Evolutionary conservation across 2,113 vertebrate genomes (phyloP).

Genomic region (Alouatta palliata): DNA sequence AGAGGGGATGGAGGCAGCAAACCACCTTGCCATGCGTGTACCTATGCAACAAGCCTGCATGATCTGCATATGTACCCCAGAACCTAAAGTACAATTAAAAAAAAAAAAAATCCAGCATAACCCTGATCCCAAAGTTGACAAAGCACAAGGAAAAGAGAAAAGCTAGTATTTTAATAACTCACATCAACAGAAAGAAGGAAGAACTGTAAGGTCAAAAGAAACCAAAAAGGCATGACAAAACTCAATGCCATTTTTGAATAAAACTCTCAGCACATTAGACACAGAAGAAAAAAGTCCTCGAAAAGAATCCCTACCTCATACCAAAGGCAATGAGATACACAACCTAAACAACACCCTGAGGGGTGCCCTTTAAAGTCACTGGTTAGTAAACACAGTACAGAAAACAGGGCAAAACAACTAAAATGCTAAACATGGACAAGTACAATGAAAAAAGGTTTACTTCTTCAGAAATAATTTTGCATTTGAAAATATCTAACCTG

Average conservation of each 20-base stretch:
- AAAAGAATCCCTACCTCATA: not conserved
- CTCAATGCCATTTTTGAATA: not conserved
- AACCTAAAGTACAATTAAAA: too few relatives aligned
- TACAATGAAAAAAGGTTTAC: not conserved
- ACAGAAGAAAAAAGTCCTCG: not conserved
- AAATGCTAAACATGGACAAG: not conserved
- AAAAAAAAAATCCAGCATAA: not conserved
- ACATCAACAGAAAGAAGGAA: not conserved
- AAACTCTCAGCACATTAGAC: not conserved
- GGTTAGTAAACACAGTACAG: not conserved
- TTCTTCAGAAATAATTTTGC: conserved; percentile 15
- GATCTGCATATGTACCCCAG: too few relatives aligned
- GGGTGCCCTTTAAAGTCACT: not conserved
- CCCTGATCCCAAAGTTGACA: not conserved
- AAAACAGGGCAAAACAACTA: conserved; percentile 26
- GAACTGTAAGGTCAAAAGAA: not conserved
- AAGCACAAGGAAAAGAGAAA: not conserved
- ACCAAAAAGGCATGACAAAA: not conserved
- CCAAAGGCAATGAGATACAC: not conserved
- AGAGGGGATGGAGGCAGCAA: too few relatives aligned
- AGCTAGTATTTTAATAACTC: not conserved
- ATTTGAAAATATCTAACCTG: conserved; percentile 40
- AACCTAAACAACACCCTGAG: not conserved
- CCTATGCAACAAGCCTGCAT: too few relatives aligned
- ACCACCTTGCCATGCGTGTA: too few relatives aligned